Percentiles rank a stretch among this genome's conserved stretches.
These are phyloP conservation scores for Orientallactaga sibirica DNA, from an alignment of 2,797 vertebrate species.

Conservation along the genomic window DNA sequence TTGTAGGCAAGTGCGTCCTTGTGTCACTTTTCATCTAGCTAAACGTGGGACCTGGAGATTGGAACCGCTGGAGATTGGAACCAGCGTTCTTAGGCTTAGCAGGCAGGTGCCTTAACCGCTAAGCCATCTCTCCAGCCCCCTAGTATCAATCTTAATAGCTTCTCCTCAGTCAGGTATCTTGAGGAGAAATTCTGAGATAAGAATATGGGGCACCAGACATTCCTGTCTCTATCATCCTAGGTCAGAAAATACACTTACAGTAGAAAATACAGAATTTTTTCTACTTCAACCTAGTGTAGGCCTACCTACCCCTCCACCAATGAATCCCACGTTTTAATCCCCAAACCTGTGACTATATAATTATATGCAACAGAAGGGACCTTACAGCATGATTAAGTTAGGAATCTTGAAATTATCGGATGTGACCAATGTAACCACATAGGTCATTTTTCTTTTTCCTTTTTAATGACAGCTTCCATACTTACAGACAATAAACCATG, in stretches of 20 bases:
- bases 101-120: too few species aligned
- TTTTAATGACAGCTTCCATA: too few species aligned
- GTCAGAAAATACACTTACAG: not conserved
- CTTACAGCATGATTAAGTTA: not conserved
- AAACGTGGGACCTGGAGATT: too few species aligned
- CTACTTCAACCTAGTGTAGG: not conserved
- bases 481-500: too few species aligned
- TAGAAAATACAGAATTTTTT: constrained; percentile 9
- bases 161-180: not conserved
- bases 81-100: too few species aligned
- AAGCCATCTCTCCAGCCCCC: too few species aligned
- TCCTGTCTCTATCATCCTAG: not conserved
- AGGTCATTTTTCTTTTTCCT: not conserved
- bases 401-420: not conserved
- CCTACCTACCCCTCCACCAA: rapidly evolving
- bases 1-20: too few species aligned
- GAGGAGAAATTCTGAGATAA: not conserved
- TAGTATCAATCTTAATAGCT: not conserved
- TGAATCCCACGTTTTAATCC: not conserved
- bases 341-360: not conserved
- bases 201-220: not conserved
- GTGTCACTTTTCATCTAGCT: too few species aligned
- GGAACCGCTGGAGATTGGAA: too few species aligned
- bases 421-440: not conserved
- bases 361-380: not conserved